Base-by-base conservation (phyloP, 1,140 invertebrate genomes). In the Saccostrea echinata region DNA sequence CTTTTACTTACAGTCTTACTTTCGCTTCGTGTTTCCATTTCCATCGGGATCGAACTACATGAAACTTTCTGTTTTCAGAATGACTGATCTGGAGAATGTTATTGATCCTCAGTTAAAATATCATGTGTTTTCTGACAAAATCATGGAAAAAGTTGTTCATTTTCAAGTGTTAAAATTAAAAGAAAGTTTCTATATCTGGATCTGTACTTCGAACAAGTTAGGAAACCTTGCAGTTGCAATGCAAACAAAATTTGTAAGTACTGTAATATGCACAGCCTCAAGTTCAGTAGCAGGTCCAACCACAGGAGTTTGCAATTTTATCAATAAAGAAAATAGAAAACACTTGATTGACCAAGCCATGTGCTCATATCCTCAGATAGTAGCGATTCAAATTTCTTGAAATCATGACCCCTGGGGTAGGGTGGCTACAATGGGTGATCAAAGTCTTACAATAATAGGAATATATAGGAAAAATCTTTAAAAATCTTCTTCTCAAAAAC, bases 81-180 rank as follows among this genome's bases (percentile, higher is more conserved):
- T 43, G 35, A 43, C 6, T 6, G 9, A 76, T 76, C 68, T 76
- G 27, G 24, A 24, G 24, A 71, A 13, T 27, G 16, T 76, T 24
- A 11, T 76, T 76, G 24, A 76, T 3, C 68, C 68, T 33, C 68
- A 76, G 30, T 30, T 35, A 76, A 76, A 76, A 76, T 76, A 76
- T n/a, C 81, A 83, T 83, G 51, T 53, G 12, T 83, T 83, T 53
- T 83, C 81, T 52, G 81, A 83, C 24, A 83, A 83, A 83, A 83
- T 83, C 3, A 83, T 83, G 81, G 81, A 83, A 13, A 24, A 33
- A 1, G 51, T 83, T 9, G n/a, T 83, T 43, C 21, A 83, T 53
- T 83, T 83, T 51, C 81, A 83, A 51, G 81, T 83, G n/a, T 9
- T 83, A 21, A 83, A 51, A 33, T n/a, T 83, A 27, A 52, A 53